These are phyloP conservation scores for Hydrotaea cyrtoneurina DNA, from an alignment of 2,888 invertebrate genomes.

Conservation along the genomic window DNA sequence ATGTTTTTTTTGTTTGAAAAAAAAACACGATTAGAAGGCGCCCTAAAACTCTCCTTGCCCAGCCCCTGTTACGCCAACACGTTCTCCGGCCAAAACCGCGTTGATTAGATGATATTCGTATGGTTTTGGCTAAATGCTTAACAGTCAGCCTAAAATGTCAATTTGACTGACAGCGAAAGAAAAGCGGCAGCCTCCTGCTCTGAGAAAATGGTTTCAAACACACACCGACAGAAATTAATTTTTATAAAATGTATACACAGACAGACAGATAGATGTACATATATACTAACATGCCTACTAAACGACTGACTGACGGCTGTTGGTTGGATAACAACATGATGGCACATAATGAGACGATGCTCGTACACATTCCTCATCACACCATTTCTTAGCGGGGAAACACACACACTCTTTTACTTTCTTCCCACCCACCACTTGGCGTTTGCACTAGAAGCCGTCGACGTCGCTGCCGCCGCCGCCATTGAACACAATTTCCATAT, in stretches of 20 bases:
- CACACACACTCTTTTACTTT: neutral
- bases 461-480: no score
- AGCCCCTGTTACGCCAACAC: neutral
- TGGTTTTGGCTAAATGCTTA: slow-evolving; percentile 51
- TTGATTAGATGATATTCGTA: slow-evolving; percentile 64
- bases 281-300: slow-evolving; percentile 1
- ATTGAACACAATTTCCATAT: slow-evolving; percentile 43
- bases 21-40: neutral
- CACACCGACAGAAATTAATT: neutral
- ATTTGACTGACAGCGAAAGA: slow-evolving; percentile 57
- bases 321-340: slow-evolving; percentile 62
- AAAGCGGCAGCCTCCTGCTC: slow-evolving; percentile 27
- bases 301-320: slow-evolving; percentile 51
- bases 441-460: slow-evolving; percentile 54
- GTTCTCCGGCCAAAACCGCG: slow-evolving; percentile 40
- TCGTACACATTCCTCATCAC: slow-evolving; percentile 16
- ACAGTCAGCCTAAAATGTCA: slow-evolving; percentile 46
- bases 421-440: slow-evolving; percentile 24
- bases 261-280: no score
- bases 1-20: no score
- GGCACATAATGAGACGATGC: slow-evolving; percentile 42
- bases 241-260: slow-evolving; percentile 6
- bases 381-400: neutral
- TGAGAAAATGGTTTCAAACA: slow-evolving; percentile 18
- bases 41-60: neutral